Percentiles rank a stretch among this genome's conserved stretches.
phyloP scores from a whole-genome alignment of 2,888 invertebrate species.

The Xylota segnis region DNA sequence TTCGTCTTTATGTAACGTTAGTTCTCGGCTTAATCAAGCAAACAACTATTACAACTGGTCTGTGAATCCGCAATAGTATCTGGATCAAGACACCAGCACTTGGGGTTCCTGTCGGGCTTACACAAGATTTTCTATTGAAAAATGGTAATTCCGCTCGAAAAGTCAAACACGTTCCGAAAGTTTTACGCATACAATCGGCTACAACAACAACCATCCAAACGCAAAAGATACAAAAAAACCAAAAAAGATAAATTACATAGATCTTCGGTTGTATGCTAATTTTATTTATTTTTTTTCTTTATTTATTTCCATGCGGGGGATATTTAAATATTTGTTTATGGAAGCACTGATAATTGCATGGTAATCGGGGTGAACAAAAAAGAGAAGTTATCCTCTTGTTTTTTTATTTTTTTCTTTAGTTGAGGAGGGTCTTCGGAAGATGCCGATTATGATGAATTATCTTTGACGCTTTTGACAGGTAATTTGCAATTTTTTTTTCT shows the following conservation, averaged over 20 bases:
- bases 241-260: constrained; percentile 17
- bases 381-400: constrained; percentile 3
- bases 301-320: constrained; percentile 8
- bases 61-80: constrained; percentile 23
- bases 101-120: constrained; percentile 3
- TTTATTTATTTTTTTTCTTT: not conserved
- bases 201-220: not conserved
- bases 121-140: constrained; percentile 29
- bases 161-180: constrained; percentile 47
- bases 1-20: constrained; percentile 19
- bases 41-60: constrained; percentile 10
- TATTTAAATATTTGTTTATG: constrained; percentile 61
- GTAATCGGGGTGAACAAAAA: constrained; percentile 41
- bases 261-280: constrained; percentile 36
- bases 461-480: constrained; percentile 64
- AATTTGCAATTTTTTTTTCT: constrained; percentile 63
- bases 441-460: constrained; percentile 61
- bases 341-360: constrained; percentile 60
- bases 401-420: not conserved
- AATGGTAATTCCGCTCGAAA: constrained; percentile 27
- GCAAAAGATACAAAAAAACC: not conserved
- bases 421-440: constrained; percentile 9
- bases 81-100: constrained; percentile 35
- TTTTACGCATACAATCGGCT: constrained; percentile 5
- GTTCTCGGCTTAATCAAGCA: not conserved